Conservation (phyloP, 1,140 invertebrate genomes). For the Scaptomyza montana region DNA sequence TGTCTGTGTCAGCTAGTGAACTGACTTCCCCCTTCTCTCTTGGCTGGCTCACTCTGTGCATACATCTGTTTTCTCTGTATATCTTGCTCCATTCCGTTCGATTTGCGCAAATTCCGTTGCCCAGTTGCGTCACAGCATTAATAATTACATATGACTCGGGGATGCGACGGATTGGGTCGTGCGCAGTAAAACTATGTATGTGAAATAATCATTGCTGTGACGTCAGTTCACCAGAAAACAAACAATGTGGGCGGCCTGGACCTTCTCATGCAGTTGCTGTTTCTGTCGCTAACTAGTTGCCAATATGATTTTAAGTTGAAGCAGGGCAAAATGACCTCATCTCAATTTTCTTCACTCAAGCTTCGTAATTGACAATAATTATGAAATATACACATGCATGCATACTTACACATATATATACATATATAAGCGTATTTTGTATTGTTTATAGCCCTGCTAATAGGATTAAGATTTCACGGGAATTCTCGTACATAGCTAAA, state of each 20-base stretch:
- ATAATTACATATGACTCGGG: constrained; percentile 65
- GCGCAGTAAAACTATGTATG: constrained; percentile 25
- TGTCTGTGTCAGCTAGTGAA: constrained; percentile 5
- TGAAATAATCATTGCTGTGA: constrained; percentile 31
- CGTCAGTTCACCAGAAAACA: constrained; percentile 5
- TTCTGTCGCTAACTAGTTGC: background rate
- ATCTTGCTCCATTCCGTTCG: constrained; percentile 60
- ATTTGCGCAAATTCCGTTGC: constrained; percentile 74
- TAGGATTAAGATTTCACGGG: background rate
- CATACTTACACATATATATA: too few relatives aligned
- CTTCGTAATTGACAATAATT: too few relatives aligned
- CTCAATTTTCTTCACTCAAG: background rate
- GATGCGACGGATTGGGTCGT: constrained; percentile 35
- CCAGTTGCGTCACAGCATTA: constrained; percentile 71
- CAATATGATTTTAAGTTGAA: background rate
- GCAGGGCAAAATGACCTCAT: background rate
- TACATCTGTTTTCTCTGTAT: constrained; percentile 10
- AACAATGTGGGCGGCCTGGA: constrained; percentile 15
- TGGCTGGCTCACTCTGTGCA: background rate
- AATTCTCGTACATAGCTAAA: background rate
- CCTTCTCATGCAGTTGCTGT: background rate
- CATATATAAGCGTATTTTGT: background rate
- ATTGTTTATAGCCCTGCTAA: background rate
- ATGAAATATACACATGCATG: background rate
- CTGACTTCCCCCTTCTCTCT: background rate